Conservation (phyloP, 1,140 invertebrate species). For the Aphaenogaster floridana region DNA sequence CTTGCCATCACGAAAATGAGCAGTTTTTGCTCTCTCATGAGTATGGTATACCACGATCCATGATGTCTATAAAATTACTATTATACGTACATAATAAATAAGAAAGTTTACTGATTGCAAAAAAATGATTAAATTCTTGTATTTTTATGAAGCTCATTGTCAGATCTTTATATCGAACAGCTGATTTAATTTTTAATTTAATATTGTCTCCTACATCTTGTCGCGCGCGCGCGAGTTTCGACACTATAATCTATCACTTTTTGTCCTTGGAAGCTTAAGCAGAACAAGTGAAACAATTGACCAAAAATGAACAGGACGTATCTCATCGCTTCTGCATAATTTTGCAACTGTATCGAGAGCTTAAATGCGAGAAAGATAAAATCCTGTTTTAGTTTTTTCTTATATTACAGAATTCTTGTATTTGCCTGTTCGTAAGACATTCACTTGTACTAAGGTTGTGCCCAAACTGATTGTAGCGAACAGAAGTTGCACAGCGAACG, state of each 20-base stretch:
- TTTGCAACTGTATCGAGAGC: neutral
- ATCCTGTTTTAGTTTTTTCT: neutral
- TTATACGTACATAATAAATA: neutral
- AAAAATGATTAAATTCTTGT: neutral
- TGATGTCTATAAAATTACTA: slow-evolving; percentile 12
- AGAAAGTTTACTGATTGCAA: neutral
- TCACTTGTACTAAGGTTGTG: slow-evolving; percentile 31
- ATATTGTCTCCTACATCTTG: slow-evolving; percentile 23
- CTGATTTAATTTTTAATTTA: neutral
- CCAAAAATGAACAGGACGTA: slow-evolving; percentile 40
- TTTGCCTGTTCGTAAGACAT: neutral
- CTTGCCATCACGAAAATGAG: slow-evolving; percentile 16
- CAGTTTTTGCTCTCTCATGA: neutral
- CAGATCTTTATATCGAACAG: neutral
- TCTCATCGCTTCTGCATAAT: slow-evolving; percentile 30
- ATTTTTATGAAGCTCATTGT: neutral
- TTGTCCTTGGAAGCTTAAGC: slow-evolving; percentile 16
- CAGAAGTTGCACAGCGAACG: neutral
- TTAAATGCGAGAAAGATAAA: neutral
- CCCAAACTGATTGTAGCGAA: neutral
- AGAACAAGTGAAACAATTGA: slow-evolving; percentile 35
- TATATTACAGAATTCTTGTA: neutral
- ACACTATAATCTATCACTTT: slow-evolving; percentile 27
- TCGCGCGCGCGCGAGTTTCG: neutral
- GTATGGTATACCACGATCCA: slow-evolving; percentile 10